Evolutionary conservation across 2,113 vertebrate species (phyloP), one percentile per base, ranked within the genome.

Genomic region (Xerus inauris): DNA sequence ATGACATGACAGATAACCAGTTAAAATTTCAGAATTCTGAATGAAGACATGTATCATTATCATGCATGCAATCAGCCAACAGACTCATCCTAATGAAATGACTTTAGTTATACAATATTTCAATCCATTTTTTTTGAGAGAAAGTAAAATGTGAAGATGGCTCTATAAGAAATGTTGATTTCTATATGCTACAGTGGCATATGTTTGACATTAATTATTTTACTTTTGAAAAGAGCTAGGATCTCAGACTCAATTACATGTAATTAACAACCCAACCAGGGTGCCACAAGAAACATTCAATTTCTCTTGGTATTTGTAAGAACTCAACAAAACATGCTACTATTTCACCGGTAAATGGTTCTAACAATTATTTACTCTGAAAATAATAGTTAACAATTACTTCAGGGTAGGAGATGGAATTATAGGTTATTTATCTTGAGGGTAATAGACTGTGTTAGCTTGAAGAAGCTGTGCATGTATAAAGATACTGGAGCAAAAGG

Each of bases 331-430:
- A 90, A 71, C 75, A 45, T 77, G 65, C 72, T 69, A 64, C 83
- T 30, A 4, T 92, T 94, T 96, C 87, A 79, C 90, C 3, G 8
- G 73, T 67, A 94, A 94, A 45, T 90, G 40, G 42, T 64, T 84
- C 84, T 95, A 94, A 82, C 65, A 89, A 84, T 97, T 97, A 95
- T 95, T 97, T 96, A 87, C 93, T 94, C 65, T 94, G 96, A 92
- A 97, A 96, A 97, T 90, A 87, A 92, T 82, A 92, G 76, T 93
- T 82, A 85, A 62, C 80, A 87, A 90, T 92, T 93, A 71, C 80
- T 89, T 91, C 65, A 81, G 89, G 40, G 24, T 83, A 65, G 90
- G 89, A 93, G 92, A 91, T 22, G 76, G 81, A 96, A 95, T 94
- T 91, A 67, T 76, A 73, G 67, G 64, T 79, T 95, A 71, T 96